These are phyloP conservation scores for Oppia nitens DNA, from an alignment of 1,140 invertebrate genomes.

Conservation along the genomic window DNA sequence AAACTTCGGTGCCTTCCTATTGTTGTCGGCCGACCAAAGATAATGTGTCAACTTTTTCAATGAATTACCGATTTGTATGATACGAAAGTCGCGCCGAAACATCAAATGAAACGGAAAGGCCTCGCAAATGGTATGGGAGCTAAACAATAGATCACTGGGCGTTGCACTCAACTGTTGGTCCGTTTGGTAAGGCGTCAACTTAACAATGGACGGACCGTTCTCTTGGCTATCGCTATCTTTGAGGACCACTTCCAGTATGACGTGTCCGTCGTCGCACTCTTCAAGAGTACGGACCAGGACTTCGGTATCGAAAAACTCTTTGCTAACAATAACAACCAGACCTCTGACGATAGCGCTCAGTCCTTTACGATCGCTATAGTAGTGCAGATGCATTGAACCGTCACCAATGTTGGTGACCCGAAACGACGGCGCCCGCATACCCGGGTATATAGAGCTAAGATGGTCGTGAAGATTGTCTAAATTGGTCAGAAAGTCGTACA, in stretches of 20 bases:
- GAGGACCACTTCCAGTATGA: slow-evolving; percentile 11
- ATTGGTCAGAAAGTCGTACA: slow-evolving; percentile 63
- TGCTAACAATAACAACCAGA: slow-evolving; percentile 26
- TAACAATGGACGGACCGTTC: slow-evolving; percentile 5
- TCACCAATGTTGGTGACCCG: slow-evolving; percentile 27
- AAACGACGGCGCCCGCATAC: slow-evolving; percentile 32
- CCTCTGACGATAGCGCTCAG: slow-evolving; percentile 28
- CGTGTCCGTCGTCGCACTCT: neutral
- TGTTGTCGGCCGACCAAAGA: neutral
- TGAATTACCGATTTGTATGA: slow-evolving; percentile 16
- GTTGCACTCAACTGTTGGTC: slow-evolving; percentile 14
- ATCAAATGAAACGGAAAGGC: slow-evolving; percentile 22
- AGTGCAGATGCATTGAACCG: slow-evolving; percentile 28
- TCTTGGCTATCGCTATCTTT: slow-evolving; percentile 10
- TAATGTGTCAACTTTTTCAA: slow-evolving; percentile 3
- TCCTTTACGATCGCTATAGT: slow-evolving; percentile 30
- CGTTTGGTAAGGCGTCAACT: slow-evolving; percentile 1
- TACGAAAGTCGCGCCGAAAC: slow-evolving; percentile 16
- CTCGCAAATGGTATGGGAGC: slow-evolving; percentile 16
- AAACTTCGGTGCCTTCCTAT: slow-evolving; percentile 12
- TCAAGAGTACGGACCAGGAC: slow-evolving; percentile 22
- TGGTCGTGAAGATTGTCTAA: slow-evolving; percentile 71
- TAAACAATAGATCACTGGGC: slow-evolving; percentile 18
- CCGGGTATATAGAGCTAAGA: slow-evolving; percentile 19
- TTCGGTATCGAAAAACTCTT: slow-evolving; percentile 27